Evolutionary conservation across 2,888 invertebrate species (phyloP), one percentile per base, ranked within the genome.

Genomic region (Drosophila stalkeri): DNA sequence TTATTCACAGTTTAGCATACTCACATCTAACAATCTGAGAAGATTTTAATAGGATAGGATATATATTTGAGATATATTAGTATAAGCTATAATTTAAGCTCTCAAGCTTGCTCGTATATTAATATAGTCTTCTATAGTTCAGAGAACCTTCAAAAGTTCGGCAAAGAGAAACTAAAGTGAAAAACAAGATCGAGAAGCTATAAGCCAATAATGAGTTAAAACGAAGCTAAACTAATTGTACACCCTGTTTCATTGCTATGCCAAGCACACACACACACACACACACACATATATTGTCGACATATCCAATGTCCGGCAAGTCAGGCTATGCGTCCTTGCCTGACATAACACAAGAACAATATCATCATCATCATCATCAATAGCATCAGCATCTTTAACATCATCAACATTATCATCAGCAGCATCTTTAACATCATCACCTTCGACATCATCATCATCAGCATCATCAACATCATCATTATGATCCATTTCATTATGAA

Each of bases 301-400:
- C 39, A 44, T 49, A 60, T 41, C 56, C 47, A 39, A 72, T 72
- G 77, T 62, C 66, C 77, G 74, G 60, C 55, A 46, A 70, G 63
- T 62, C 67, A 68, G 47, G 41, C 43, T 18, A 41, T 16, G 62
- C 69, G 81, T 86, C 83, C 86, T 86, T 86, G 81, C 72, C 72
- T 56, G 66, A 64, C 59, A 76, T 57, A 72, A 72, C 64, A 62
- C 44, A 72, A 62, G 20, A 39, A 59, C 46, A 71, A 66, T 44
- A 46, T 46, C 54, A 61, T 69, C 47, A 69, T 70, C 57, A 70
- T 43, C 11, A 52, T 31, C 55, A 66, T 8, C 37, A 57, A 0
- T 11, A 33, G 11, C 33, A 33, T 2, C 7, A 33, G 11, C 33
- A n/a, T n/a, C n/a, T n/a, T n/a, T n/a, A 65, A 44, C 39, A 49